Conservation (phyloP, 2,888 invertebrate species). For the Tenodera sinensis region DNA sequence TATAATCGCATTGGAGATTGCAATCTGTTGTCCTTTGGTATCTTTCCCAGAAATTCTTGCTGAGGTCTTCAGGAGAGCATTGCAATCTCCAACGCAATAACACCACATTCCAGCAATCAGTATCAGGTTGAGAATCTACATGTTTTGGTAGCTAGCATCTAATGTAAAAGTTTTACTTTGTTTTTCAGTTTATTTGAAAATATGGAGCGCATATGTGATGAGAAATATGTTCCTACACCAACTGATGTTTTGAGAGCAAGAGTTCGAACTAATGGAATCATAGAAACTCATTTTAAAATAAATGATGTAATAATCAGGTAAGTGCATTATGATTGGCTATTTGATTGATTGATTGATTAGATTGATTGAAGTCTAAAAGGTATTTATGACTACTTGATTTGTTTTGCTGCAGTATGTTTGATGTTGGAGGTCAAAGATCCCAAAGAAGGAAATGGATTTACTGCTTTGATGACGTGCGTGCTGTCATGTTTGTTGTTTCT, state of each 20-base stretch:
- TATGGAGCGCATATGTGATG: conserved; percentile 61
- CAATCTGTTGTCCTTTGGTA: too few relatives aligned
- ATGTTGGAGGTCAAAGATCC: conserved; percentile 63
- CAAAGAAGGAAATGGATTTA: conserved; percentile 65
- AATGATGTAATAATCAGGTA: conserved; percentile 36
- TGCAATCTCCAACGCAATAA: too few relatives aligned
- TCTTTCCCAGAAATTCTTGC: too few relatives aligned
- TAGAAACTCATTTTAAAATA: conserved; percentile 62
- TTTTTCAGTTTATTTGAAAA: conserved; percentile 59
- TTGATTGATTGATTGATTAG: background rate
- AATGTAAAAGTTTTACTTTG: conserved; percentile 26
- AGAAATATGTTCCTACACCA: conserved; percentile 60
- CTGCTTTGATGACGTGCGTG: conserved; percentile 62
- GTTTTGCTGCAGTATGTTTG: conserved; percentile 54
- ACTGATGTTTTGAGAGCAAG: conserved; percentile 60
- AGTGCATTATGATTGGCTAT: background rate
- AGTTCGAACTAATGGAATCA: conserved; percentile 62
- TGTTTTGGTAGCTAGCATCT: too few relatives aligned
- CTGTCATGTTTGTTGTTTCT: conserved; percentile 61
- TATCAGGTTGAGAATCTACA: too few relatives aligned
- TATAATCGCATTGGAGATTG: too few relatives aligned
- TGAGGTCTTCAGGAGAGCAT: too few relatives aligned
- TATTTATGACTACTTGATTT: background rate
- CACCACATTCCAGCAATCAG: too few relatives aligned
- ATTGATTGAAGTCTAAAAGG: background rate